phyloP scores from a whole-genome alignment of 64 coral and sea anemone species.

The Actinia equina region DNA sequence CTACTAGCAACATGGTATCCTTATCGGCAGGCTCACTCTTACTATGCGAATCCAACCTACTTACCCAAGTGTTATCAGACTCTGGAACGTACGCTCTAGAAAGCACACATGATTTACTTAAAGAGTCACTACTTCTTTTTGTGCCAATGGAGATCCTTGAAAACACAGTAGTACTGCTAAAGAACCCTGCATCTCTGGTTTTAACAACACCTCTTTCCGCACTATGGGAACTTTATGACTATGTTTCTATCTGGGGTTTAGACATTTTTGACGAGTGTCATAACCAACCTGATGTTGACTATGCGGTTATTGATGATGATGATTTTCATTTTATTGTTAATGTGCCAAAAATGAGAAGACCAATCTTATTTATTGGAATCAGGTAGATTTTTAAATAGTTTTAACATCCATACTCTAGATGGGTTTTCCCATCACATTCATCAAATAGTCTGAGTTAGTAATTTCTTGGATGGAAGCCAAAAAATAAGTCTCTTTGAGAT shows the following conservation, averaged over 20 bases:
- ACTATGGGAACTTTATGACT: slow-evolving; percentile 4
- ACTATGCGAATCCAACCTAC: background rate
- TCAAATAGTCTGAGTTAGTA: too few relatives aligned
- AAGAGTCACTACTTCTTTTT: background rate
- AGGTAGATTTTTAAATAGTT: background rate
- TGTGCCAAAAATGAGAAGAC: slow-evolving; percentile 15
- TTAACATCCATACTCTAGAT: background rate
- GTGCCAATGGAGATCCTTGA: slow-evolving; percentile 17
- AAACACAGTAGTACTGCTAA: background rate
- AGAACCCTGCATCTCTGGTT: background rate
- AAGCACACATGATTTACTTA: background rate
- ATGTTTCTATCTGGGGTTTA: slow-evolving; percentile 19
- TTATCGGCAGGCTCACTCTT: slow-evolving; percentile 7
- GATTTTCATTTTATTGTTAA: slow-evolving; percentile 38
- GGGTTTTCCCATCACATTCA: too few relatives aligned
- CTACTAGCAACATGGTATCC: background rate
- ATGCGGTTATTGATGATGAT: slow-evolving; percentile 15
- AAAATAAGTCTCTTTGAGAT: too few relatives aligned
- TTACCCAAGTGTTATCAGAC: slow-evolving; percentile 2
- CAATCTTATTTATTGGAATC: slow-evolving; percentile 26
- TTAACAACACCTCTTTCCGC: background rate
- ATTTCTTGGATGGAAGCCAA: too few relatives aligned
- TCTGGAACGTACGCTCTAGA: slow-evolving; percentile 2
- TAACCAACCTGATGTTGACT: slow-evolving; percentile 16
- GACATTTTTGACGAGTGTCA: slow-evolving; percentile 2